These are phyloP conservation scores for Ictidomys tridecemlineatus DNA, from an alignment of 2,113 vertebrate species.

Conservation along the genomic window DNA sequence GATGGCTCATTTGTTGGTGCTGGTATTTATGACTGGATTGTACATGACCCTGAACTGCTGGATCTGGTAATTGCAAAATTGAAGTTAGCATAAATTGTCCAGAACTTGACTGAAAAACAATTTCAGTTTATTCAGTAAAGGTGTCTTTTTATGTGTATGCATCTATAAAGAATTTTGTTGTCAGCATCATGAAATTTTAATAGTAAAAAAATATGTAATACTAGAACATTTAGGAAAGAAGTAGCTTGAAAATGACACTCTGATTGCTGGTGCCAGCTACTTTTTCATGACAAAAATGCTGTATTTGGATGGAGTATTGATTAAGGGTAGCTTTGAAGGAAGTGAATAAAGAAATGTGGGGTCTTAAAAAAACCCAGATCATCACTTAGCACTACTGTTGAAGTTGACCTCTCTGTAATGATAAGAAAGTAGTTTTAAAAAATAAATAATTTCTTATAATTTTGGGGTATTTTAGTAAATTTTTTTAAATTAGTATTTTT, in stretches of 20 bases:
- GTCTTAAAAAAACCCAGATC: not conserved
- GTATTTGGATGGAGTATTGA: not conserved
- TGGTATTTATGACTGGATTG: slow-evolving; percentile 22
- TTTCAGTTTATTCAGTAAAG: slow-evolving; percentile 28
- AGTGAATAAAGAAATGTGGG: not conserved
- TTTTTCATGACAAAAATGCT: not conserved
- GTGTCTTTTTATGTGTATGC: not conserved
- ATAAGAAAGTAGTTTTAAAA: not conserved
- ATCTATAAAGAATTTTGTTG: not conserved
- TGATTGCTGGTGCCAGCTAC: not conserved
- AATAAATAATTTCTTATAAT: not conserved
- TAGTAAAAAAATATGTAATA: not conserved
- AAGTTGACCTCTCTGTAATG: not conserved
- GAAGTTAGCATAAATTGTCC: not conserved
- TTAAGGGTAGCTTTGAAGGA: not conserved
- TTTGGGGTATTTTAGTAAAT: not conserved
- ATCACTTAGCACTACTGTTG: not conserved
- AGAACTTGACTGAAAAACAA: not conserved
- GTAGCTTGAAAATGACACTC: not conserved
- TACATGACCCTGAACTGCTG: not conserved
- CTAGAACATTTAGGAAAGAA: not conserved
- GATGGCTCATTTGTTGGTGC: not conserved
- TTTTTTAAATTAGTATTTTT: no score
- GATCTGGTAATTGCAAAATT: slow-evolving; percentile 10
- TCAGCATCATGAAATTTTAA: slow-evolving; percentile 23